These are phyloP conservation scores for Lethenteron reissneri DNA, from an alignment of 2,113 vertebrate species.

Conservation along the genomic window DNA sequence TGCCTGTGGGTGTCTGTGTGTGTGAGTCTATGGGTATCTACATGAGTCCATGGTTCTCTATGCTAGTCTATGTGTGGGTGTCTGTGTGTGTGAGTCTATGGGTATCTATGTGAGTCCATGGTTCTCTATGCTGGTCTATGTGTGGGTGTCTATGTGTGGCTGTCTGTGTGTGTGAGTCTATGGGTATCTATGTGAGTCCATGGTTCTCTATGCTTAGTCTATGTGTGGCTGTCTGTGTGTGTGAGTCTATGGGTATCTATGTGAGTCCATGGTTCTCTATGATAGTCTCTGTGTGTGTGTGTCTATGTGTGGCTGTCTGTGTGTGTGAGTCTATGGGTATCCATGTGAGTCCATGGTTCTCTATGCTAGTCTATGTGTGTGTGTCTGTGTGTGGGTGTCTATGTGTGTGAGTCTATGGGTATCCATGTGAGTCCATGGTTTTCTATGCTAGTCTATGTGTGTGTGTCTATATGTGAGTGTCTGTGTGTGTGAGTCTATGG, in stretches of 20 bases:
- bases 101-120: neutral
- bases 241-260: neutral
- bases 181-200: neutral
- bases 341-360: neutral
- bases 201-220: neutral
- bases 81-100: neutral
- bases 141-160: neutral
- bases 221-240: neutral
- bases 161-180: neutral
- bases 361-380: too few relatives aligned
- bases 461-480: neutral
- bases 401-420: too few relatives aligned
- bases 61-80: neutral
- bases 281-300: neutral
- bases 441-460: too few relatives aligned
- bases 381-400: too few relatives aligned
- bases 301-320: neutral
- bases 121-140: too few relatives aligned
- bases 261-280: neutral
- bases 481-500: neutral
- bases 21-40: neutral
- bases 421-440: too few relatives aligned
- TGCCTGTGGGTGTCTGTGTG: neutral
- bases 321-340: neutral
- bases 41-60: neutral